Evolutionary conservation across 2,888 invertebrate species (phyloP).

Genomic region (Frankliniella intonsa): DNA sequence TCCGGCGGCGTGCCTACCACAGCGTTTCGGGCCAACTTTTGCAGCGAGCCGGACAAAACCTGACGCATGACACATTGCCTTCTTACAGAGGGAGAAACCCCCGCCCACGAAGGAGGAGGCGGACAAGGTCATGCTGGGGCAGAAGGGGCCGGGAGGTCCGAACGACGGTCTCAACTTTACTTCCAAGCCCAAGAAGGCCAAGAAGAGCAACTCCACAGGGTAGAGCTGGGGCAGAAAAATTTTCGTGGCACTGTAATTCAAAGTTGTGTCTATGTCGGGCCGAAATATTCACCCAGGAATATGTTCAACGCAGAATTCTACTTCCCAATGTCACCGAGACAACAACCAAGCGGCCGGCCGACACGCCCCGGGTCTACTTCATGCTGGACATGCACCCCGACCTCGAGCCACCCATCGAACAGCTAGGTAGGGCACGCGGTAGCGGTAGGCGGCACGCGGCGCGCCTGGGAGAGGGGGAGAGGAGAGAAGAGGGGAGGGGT

Average conservation of each 20-base stretch:
- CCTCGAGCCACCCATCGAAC: constrained; percentile 68
- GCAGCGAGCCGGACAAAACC: no score
- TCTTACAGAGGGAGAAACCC: not conserved
- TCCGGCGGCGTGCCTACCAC: no score
- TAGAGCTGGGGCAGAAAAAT: not conserved
- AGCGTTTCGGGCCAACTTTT: no score
- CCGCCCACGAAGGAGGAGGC: not conserved
- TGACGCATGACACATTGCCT: no score
- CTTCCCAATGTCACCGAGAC: not conserved
- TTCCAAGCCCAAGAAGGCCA: constrained; percentile 1
- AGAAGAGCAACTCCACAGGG: not conserved
- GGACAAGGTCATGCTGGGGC: not conserved
- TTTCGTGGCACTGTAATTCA: no score
- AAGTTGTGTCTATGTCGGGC: no score
- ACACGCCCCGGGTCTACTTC: constrained; percentile 55
- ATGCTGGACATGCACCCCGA: constrained; percentile 68
- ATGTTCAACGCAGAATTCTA: no score
- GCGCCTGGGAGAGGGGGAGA: no score
- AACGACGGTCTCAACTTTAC: not conserved
- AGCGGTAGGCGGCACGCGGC: no score
- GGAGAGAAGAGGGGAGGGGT: no score
- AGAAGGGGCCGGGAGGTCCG: not conserved
- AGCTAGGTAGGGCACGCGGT: constrained; percentile 51
- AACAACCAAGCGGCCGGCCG: constrained; percentile 26
- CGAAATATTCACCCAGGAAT: no score